Conservation (phyloP, 2,797 vertebrate genomes). For the Hozukius guyotensis region DNA sequence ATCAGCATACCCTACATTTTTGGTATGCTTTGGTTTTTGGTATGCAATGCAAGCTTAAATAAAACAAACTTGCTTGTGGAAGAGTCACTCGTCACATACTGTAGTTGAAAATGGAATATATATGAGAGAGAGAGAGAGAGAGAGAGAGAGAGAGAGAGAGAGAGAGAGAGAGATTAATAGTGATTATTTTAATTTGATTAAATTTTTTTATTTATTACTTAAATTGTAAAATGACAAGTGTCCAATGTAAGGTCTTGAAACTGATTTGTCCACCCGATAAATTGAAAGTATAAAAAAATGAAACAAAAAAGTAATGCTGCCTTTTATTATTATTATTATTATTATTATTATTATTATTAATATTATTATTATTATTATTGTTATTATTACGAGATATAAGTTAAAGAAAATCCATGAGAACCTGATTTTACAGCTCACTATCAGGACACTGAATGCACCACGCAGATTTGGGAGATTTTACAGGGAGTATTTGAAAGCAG, state of each 20-base stretch:
- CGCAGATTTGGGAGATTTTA: not conserved
- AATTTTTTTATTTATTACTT: accelerated
- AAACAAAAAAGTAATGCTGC: no score
- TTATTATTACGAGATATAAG: not conserved
- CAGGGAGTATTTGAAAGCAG: conserved; percentile 11
- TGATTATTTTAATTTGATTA: no score
- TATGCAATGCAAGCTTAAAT: not conserved
- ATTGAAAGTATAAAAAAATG: no score
- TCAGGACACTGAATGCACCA: not conserved
- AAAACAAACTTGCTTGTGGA: not conserved
- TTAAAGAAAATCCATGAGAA: not conserved
- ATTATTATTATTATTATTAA: no score
- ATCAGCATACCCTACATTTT: no score
- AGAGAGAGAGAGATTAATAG: not conserved
- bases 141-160: no score
- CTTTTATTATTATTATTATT: no score
- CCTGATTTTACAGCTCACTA: not conserved
- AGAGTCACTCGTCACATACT: no score
- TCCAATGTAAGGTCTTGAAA: not conserved
- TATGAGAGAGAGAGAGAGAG: not conserved
- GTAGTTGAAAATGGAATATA: no score
- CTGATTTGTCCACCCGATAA: no score
- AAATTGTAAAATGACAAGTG: not conserved
- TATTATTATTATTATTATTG: not conserved
- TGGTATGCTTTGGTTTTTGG: not conserved